Evolutionary conservation across 1,140 invertebrate species (phyloP).

Genomic region (Aphelinus certus): DNA sequence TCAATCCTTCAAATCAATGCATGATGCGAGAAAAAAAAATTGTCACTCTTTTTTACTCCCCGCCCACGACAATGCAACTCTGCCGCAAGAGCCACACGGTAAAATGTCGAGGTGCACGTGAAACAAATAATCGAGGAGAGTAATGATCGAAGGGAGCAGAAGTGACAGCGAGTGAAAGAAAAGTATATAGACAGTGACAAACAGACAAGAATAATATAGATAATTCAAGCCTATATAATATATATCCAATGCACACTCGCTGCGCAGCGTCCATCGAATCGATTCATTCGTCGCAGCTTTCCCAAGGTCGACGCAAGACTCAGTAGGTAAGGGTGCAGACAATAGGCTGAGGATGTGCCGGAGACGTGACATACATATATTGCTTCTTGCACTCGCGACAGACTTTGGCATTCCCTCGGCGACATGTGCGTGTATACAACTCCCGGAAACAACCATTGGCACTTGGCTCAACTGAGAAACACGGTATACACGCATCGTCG

Average conservation of each 20-base stretch:
- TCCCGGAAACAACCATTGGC: no score
- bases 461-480: no score
- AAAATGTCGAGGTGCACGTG: not conserved
- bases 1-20: no score
- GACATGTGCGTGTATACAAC: not conserved
- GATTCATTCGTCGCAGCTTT: constrained; percentile 6
- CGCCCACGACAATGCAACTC: not conserved
- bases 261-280: constrained; percentile 8
- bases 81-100: not conserved
- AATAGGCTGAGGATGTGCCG: constrained; percentile 23
- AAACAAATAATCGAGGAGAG: not conserved
- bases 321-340: constrained; percentile 12
- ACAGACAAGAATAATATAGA: not conserved
- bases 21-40: no score
- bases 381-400: constrained; percentile 10
- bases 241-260: constrained; percentile 11
- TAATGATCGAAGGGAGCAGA: not conserved
- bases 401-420: not conserved
- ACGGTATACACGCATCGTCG: no score
- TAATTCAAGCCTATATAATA: constrained; percentile 16
- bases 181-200: not conserved
- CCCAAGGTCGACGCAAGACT: not conserved
- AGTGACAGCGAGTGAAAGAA: not conserved
- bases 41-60: no score
- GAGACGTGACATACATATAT: not conserved